These are phyloP conservation scores for Anguilla rostrata DNA, from an alignment of 2,113 vertebrate genomes.

Conservation along the genomic window DNA sequence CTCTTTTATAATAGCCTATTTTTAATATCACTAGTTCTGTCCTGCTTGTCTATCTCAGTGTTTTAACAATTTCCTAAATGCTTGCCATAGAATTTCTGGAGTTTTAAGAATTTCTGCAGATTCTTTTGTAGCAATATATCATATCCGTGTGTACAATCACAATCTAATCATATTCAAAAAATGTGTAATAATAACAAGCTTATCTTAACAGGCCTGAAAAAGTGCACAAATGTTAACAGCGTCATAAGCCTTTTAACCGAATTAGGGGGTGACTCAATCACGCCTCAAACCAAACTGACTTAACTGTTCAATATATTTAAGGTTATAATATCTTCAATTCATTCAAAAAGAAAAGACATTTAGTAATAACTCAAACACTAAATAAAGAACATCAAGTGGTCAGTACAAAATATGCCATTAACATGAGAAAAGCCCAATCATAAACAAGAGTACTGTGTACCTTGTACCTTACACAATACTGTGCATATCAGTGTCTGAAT, in stretches of 20 bases:
- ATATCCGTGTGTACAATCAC: not conserved
- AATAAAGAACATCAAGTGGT: not conserved
- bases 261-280: not conserved
- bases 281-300: not conserved
- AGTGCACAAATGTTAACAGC: not conserved
- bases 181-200: not conserved
- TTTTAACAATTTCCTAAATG: not conserved
- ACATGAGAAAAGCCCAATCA: too few relatives aligned
- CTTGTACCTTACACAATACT: too few relatives aligned
- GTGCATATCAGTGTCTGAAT: slow-evolving; percentile 14
- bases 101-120: not conserved
- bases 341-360: too few relatives aligned
- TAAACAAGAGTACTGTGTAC: too few relatives aligned
- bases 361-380: not conserved
- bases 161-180: not conserved
- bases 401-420: too few relatives aligned
- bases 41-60: not conserved
- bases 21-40: not conserved
- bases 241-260: not conserved
- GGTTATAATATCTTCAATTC: too few relatives aligned
- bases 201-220: not conserved
- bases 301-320: not conserved
- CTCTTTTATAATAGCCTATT: not conserved
- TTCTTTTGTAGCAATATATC: not conserved
- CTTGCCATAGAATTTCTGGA: not conserved